Base-by-base conservation (phyloP, 1,140 invertebrate genomes). In the Drosophila bipectinata region DNA sequence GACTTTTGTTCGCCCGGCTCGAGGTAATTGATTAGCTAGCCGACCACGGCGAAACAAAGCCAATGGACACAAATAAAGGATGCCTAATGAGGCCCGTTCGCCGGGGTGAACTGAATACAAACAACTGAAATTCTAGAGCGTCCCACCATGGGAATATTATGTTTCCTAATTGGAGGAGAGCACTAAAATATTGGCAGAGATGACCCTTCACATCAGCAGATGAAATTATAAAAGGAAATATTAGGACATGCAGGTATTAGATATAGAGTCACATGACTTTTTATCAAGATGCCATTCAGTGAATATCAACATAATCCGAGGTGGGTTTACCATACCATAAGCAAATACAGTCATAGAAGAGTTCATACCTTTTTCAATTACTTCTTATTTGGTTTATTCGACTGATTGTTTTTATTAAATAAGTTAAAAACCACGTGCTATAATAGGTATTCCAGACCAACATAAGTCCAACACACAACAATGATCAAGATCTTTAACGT, bases 21-120 rank as follows among this genome's bases (percentile, higher is more conserved):
- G 39, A 58, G 64, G 61, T 87, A 85, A 85, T 85, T 85, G 82
- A 85, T 85, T 85, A 87, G 78, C 77, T 48, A 63, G 63, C 68
- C 57, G 55, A 45, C 44, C 51, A 37, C 12, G 34, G 28, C 26
- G 54, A 59, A 72, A 58, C 57, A 54, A 63, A 77, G 51, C 53
- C 47, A 44, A 37, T 66, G 37, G 60, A 56, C 55, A 60, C 34
- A 28, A 49, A 32, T 32, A 60, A 58, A 52, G 48, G 34, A 63
- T 60, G n/a, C 55, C 67, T 47, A 63, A 64, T 72, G 51, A 72
- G 47, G 39, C 28, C 24, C 59, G 54, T 49, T 64, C 26, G 39
- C 39, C 14, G 39, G 39, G n/a, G 39, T 34, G 18, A 24, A 34
- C 15, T 49, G 58, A 32, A 12, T 49, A 30, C 52, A 34, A 30